Evolutionary conservation across 2,888 invertebrate species (phyloP), one percentile per base, ranked within the genome.

Genomic region (Apodemia duryi): DNA sequence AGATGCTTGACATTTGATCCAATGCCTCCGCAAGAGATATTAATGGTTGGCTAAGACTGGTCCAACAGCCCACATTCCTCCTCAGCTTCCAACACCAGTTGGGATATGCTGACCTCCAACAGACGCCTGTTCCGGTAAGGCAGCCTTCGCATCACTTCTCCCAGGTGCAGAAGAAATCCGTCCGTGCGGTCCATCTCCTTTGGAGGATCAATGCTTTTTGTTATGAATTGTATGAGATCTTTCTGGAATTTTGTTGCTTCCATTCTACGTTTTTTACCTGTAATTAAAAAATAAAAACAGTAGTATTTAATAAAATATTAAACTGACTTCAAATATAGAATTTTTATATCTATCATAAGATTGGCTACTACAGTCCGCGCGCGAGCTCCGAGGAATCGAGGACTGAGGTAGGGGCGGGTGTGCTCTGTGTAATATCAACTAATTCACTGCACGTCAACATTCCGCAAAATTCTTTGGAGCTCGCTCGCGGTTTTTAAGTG

Each of bases 31-130:
- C 21, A 21, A 21, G 21, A 21, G 21, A 21, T 21, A 21, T 21
- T 21, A 21, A 21, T 21, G 21, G 21, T 21, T 51, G 21, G 51
- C 28, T 28, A 46, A 46, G 49, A 32, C 11, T 57, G 57, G 13
- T 57, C 57, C 32, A 57, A 32, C 11, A 57, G 13, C 1, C 57
- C 57, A 57, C 57, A 57, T 57, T 57, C 57, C 10, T 57, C 57
- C 10, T 57, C 57, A 32, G 57, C 29, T 32, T 57, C 57, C 10
- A 57, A 11, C 7, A 57, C 57, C 11, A 57, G 7, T 3, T 57
- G 32, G 1, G 32, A 57, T 29, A 57, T 57, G 5, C 11, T 32
- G 13, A 57, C 13, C 32, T 57, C 57, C 29, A 57, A 6, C 1
- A 13, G 10, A 4, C 46, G 13, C n/a, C 46, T 46, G 1, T 29